Evolutionary conservation across 2,113 vertebrate species (phyloP).

Genomic region (Anhinga rufa): DNA sequence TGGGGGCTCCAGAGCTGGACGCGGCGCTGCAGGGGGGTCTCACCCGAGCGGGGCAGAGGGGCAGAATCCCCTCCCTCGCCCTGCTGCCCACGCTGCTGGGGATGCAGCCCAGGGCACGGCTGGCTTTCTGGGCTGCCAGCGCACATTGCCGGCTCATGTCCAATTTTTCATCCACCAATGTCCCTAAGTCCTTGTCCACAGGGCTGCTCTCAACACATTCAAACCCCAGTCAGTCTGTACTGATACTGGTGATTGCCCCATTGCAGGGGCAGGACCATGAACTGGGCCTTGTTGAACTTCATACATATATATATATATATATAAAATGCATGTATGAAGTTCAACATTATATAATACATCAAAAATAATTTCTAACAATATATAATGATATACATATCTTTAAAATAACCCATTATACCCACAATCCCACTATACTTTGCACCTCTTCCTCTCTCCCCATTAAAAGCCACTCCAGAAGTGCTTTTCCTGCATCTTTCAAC

Average conservation of each 20-base stretch:
- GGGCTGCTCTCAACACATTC: neutral
- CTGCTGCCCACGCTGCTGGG: neutral
- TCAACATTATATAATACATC: no score
- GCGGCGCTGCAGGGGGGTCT: neutral
- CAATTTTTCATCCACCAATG: neutral
- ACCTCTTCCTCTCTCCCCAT: neutral
- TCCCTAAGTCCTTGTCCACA: neutral
- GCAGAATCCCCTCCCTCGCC: neutral
- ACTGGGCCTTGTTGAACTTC: neutral
- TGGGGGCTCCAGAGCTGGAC: neutral
- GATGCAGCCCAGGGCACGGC: neutral
- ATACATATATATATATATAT: no score
- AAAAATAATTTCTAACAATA: no score
- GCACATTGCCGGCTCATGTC: neutral
- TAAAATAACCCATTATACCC: neutral
- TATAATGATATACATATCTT: neutral
- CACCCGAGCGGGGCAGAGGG: rapidly evolving
- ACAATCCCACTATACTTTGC: neutral
- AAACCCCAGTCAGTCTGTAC: neutral
- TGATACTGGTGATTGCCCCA: neutral
- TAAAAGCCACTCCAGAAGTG: neutral
- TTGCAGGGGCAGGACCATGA: neutral
- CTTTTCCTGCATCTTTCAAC: neutral
- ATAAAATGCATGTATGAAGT: neutral
- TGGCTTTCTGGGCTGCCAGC: neutral